Evolutionary conservation across 2,113 vertebrate genomes (phyloP), one percentile per base, ranked within the genome.

Genomic region (Nycticryphes semicollaris): DNA sequence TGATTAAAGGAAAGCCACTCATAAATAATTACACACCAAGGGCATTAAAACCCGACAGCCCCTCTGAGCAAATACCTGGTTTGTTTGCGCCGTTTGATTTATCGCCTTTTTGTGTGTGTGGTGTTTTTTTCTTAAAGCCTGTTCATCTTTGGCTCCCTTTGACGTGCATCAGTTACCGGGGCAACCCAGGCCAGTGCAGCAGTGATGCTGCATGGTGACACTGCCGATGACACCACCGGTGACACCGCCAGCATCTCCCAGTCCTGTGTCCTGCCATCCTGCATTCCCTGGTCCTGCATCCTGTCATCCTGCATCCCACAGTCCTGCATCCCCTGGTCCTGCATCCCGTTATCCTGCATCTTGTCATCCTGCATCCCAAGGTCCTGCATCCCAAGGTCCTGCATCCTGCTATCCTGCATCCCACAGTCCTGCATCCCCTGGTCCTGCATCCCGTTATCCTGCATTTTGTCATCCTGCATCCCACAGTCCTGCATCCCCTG

Each of bases 111-210:
- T 28, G 62, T 21, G n/a, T 6, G 47, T 19, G 47, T 20, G 19
- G 21, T 22, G 21, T 18, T 16, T 53, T 28, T 17, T 54, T 54
- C 28, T 54, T 10, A 54, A 28, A 84, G 57, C 68, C 63, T 17
- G 25, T 22, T 57, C 57, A 16, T 14, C 41, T 2, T 22, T 57
- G 31, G 66, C 75, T 92, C 77, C 81, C 28, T 47, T n/a, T 93
- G 86, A 93, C 70, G 84, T 57, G 82, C 27, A 47, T 10, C 66
- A 45, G 96, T 94, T 94, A 75, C 96, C 72, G 37, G 82, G 96
- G 90, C 90, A 94, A 96, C 96, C 67, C 11, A 47, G 20, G 45
- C 51, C 16, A 3, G 75, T n/a, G 27, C 79, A 3, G 78, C 7
- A 30, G 28, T 7, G 59, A 83, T 51, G 69, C 33, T 1, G 23